These are phyloP conservation scores for Phalacrocorax pelagicus DNA, from an alignment of 2,113 vertebrate species.

Conservation along the genomic window DNA sequence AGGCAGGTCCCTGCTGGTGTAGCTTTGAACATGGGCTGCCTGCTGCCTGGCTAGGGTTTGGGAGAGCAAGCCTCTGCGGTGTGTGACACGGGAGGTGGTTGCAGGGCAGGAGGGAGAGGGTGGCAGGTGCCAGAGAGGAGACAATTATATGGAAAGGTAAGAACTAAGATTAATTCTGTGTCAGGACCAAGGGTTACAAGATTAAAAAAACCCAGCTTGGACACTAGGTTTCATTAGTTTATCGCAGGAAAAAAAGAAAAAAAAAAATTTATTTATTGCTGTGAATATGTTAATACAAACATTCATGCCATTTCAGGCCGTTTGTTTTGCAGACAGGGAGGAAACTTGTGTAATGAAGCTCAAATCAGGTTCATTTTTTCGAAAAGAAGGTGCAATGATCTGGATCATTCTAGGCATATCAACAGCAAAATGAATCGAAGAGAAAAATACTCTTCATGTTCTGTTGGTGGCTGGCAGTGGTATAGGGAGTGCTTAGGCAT, in stretches of 20 bases:
- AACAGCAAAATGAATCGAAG: not conserved
- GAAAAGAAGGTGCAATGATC: not conserved
- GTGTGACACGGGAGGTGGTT: not conserved
- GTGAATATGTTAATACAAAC: not conserved
- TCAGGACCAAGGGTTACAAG: not conserved
- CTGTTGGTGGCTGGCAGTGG: not conserved
- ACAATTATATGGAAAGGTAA: not conserved
- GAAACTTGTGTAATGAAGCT: not conserved
- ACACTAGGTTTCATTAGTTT: not conserved
- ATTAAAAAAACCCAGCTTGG: not conserved
- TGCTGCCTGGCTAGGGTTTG: not conserved
- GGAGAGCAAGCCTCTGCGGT: accelerated
- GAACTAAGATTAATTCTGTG: not conserved
- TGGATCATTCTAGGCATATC: not conserved
- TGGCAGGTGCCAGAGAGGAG: not conserved
- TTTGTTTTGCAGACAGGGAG: not conserved
- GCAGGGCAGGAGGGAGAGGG: not conserved
- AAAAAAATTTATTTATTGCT: not conserved
- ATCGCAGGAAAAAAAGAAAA: too few species aligned
- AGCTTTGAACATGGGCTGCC: not conserved
- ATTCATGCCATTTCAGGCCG: accelerated
- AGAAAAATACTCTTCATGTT: not conserved
- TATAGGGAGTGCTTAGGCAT: not conserved
- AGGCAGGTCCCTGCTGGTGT: not conserved
- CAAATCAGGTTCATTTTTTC: not conserved